Evolutionary conservation across 2,113 vertebrate genomes (phyloP), one percentile per base, ranked within the genome.

Genomic region (Brachypteracias leptosomus): DNA sequence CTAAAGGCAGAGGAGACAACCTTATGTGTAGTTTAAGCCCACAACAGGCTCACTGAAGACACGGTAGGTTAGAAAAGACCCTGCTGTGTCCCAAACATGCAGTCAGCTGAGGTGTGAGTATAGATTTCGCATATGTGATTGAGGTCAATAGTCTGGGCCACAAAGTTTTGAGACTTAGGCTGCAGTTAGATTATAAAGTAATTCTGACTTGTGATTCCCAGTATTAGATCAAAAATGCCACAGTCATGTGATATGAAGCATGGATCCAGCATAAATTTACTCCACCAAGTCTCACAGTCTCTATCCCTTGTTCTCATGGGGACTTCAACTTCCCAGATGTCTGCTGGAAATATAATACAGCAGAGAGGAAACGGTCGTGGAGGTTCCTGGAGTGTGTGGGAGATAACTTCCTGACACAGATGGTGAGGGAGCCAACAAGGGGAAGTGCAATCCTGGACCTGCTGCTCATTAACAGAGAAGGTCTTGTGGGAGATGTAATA

Each of bases 61-160:
- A 31, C 51, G 59, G 51, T 6, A 77, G 35, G 38, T 36, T 77
- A 59, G 42, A 86, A 70, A 78, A 78, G 36, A 36, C 44, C 33
- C 28, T 0, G 0, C 33, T 65, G 47, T 63, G 58, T 35, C 74
- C 70, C 2, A 1, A 72, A 82, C 16, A 16, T 1, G 2, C 31
- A 47, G 40, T 36, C 81, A 95, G 52, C 49, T 54, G 77, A 93
- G 81, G n/a, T 72, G 42, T 57, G 74, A 61, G 40, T 16, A 47
- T 10, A 38, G 58, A 72, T 57, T 66, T 46, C 59, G 47, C 52
- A 57, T 36, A 14, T 12, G 20, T 36, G 52, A 33, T 35, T 71
- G 61, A 96, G 81, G 61, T 85, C 47, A 87, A 57, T 57, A 78
- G 57, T 59, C 42, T 87, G 70, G 81, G 61, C 73, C 70, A 75